Conservation (phyloP, 92 coral and sea anemone species). For the Palythoa grandis region DNA sequence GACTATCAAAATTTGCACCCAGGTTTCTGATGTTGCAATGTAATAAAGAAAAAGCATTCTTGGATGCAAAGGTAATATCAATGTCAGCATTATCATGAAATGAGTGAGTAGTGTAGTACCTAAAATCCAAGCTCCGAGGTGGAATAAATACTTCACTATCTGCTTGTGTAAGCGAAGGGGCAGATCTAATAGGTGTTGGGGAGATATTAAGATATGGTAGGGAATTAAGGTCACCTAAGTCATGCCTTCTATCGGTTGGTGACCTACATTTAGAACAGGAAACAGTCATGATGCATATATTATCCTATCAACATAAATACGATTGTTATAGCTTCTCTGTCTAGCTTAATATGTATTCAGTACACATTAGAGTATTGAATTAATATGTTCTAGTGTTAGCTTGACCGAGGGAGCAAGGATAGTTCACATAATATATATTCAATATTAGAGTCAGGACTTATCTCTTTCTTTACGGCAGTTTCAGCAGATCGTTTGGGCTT, state of each 20-base stretch:
- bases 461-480: slow-evolving; percentile 31
- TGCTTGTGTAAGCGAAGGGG: slow-evolving; percentile 22
- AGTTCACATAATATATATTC: slow-evolving; percentile 16
- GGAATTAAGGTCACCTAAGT: slow-evolving; percentile 29
- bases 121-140: slow-evolving; percentile 25
- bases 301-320: too few relatives aligned
- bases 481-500: slow-evolving; percentile 20
- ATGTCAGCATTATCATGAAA: slow-evolving; percentile 18
- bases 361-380: slow-evolving; percentile 15
- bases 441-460: slow-evolving; percentile 19
- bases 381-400: slow-evolving; percentile 23
- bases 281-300: slow-evolving; percentile 22
- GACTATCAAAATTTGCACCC: slow-evolving; percentile 21
- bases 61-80: slow-evolving; percentile 12
- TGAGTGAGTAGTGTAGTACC: slow-evolving; percentile 21
- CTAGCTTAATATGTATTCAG: slow-evolving; percentile 22
- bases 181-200: slow-evolving; percentile 18
- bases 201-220: slow-evolving; percentile 27
- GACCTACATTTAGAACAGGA: slow-evolving; percentile 25
- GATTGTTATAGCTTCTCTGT: too few relatives aligned
- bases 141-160: slow-evolving; percentile 20
- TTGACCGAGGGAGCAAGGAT: slow-evolving; percentile 31
- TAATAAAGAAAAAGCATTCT: slow-evolving; percentile 10
- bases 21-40: slow-evolving; percentile 19
- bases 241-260: slow-evolving; percentile 29